Evolutionary conservation across 2,797 vertebrate genomes (phyloP).

Genomic region (Octomys mimax): DNA sequence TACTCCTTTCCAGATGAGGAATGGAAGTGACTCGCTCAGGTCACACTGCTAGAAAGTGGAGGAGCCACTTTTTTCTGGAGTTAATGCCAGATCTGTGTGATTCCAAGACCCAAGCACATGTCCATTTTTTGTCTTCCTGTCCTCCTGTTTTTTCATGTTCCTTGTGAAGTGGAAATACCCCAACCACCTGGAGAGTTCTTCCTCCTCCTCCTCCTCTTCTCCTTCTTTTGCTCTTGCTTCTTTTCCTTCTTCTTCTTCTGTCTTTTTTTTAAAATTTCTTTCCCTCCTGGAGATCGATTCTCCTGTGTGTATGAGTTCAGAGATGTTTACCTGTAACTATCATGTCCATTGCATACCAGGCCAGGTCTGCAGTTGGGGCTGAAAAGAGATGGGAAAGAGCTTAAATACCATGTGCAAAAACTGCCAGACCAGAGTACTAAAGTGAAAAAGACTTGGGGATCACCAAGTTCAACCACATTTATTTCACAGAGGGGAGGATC

Average conservation of each 20-base stretch:
- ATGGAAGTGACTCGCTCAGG: not conserved
- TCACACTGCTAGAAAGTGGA: conserved; percentile 1
- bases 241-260: too few species aligned
- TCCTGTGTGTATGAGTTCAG: not conserved
- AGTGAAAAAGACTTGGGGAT: conserved; percentile 18
- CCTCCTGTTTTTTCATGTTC: not conserved
- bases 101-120: not conserved
- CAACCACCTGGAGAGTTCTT: not conserved
- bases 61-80: not conserved
- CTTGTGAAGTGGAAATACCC: not conserved
- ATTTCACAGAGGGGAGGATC: conserved; percentile 27
- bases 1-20: conserved; percentile 26
- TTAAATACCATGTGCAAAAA: not conserved
- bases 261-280: not conserved
- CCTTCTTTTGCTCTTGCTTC: not conserved
- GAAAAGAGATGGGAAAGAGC: not conserved
- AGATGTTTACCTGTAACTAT: not conserved
- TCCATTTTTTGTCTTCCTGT: not conserved
- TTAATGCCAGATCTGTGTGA: conserved; percentile 37
- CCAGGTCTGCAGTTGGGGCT: not conserved
- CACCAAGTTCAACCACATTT: not conserved
- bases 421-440: not conserved
- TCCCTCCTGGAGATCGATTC: not conserved
- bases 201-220: not conserved
- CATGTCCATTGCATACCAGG: not conserved